These are phyloP conservation scores for Plagodis pulveraria DNA, from an alignment of 2,888 invertebrate genomes.

Conservation along the genomic window DNA sequence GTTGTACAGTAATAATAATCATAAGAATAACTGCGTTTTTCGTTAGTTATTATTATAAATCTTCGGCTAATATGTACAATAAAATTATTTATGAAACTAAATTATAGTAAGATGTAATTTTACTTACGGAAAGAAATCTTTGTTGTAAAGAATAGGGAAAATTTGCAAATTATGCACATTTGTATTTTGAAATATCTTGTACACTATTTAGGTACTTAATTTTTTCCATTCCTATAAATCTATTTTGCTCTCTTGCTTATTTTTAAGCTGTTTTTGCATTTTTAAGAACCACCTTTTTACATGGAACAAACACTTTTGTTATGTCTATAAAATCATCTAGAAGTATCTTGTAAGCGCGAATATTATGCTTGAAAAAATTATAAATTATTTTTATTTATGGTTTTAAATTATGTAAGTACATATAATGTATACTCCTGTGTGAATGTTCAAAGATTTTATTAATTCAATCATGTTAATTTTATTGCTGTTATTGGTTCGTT, in stretches of 20 bases:
- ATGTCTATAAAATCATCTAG: conserved; percentile 21
- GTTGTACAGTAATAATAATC: conserved; percentile 67
- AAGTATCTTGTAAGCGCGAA: conserved; percentile 11
- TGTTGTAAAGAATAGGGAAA: conserved; percentile 1
- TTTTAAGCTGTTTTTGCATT: conserved; percentile 27
- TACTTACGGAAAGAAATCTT: conserved; percentile 1
- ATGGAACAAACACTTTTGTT: conserved; percentile 5
- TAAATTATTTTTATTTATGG: conserved; percentile 21
- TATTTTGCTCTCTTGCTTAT: conserved; percentile 31
- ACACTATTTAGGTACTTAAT: conserved; percentile 27
- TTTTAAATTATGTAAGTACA: conserved; percentile 29
- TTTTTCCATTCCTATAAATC: conserved; percentile 21
- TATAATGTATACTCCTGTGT: conserved; percentile 29
- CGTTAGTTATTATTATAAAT: conserved; percentile 16
- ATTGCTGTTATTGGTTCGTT: conserved; percentile 10
- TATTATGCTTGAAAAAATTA: conserved; percentile 24
- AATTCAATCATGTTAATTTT: conserved; percentile 11
- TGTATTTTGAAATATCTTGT: conserved; percentile 13
- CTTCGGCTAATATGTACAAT: conserved; percentile 6
- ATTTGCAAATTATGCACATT: conserved; percentile 1
- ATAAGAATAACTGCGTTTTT: conserved; percentile 33
- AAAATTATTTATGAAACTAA: conserved; percentile 10
- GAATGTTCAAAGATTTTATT: conserved; percentile 17
- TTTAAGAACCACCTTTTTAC: conserved; percentile 17
- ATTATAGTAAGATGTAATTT: conserved; percentile 6